Base-by-base conservation (phyloP, 2,888 invertebrate genomes). In the Lobophora halterata region DNA sequence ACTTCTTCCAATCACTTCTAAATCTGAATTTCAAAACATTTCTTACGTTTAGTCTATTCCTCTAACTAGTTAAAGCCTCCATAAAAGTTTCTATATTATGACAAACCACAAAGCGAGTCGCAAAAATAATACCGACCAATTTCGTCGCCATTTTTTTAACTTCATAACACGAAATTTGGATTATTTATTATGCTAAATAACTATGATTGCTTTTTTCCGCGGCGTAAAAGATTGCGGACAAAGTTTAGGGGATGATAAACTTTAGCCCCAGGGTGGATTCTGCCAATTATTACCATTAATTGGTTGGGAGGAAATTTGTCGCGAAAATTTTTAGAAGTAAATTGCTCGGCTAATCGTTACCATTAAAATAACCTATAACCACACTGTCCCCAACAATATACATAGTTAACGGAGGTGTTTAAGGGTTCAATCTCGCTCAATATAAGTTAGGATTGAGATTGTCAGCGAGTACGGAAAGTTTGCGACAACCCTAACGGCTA, bases 391-490 rank as follows among this genome's bases (percentile, higher is more conserved):
- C n/a, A n/a, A n/a, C n/a, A n/a, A n/a, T n/a, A n/a, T n/a, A n/a
- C n/a, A n/a, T 28, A 5, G 54, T 43, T 49, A 53, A 61, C 60
- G 58, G 55, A 69, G 66, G 62, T 66, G 66, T 62, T 61, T 69
- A 65, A 53, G 52, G 47, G 51, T 47, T 41, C 23, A n/a, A 19
- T 26, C 33, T n/a, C n/a, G n/a, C n/a, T 16, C 23, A 36, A 31
- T 42, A 42, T 35, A 36, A 36, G 41, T 42, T 32, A 11, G 31
- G 26, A n/a, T n/a, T n/a, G n/a, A 14, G 14, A 3, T 14, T 14
- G 14, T 14, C 14, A 3, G 14, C 14, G 14, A 14, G 14, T 3
- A 14, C n/a, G n/a, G n/a, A n/a, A n/a, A n/a, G n/a, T n/a, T n/a
- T n/a, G n/a, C n/a, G n/a, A n/a, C n/a, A n/a, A n/a, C n/a, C n/a